These are phyloP conservation scores for Ooceraea biroi DNA, from an alignment of 1,140 invertebrate species.

Conservation along the genomic window DNA sequence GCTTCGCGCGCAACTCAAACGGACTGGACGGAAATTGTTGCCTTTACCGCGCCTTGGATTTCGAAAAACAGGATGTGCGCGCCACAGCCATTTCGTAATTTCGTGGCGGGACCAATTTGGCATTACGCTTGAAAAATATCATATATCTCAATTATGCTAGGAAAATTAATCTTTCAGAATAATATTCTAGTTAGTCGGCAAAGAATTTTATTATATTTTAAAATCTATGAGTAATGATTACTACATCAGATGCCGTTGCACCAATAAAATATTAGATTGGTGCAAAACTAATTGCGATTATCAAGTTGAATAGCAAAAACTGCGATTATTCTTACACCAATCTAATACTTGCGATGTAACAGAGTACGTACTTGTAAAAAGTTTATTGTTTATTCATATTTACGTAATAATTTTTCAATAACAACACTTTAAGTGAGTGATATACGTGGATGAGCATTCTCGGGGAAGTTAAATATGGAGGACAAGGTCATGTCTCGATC, in stretches of 20 bases:
- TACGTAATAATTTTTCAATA: background rate
- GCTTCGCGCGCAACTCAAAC: background rate
- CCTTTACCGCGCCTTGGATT: background rate
- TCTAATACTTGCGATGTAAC: no score
- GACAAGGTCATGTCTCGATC: background rate
- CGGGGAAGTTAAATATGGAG: background rate
- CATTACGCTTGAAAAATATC: conserved; percentile 1
- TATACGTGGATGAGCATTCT: background rate
- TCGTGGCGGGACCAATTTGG: background rate
- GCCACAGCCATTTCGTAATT: background rate
- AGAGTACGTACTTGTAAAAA: no score
- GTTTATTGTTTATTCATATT: background rate
- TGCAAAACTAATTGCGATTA: no score
- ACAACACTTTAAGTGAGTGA: background rate
- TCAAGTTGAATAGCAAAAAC: no score
- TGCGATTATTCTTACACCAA: no score
- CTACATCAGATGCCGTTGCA: no score
- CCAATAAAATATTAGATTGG: no score
- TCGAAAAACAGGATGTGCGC: background rate
- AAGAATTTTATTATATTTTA: background rate
- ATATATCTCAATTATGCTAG: background rate
- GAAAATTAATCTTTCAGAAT: background rate
- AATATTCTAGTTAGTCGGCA: background rate
- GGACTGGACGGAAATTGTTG: background rate
- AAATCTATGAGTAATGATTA: background rate